phyloP scores from a whole-genome alignment of 2,888 invertebrate species.

The Eupithecia abbreviata region DNA sequence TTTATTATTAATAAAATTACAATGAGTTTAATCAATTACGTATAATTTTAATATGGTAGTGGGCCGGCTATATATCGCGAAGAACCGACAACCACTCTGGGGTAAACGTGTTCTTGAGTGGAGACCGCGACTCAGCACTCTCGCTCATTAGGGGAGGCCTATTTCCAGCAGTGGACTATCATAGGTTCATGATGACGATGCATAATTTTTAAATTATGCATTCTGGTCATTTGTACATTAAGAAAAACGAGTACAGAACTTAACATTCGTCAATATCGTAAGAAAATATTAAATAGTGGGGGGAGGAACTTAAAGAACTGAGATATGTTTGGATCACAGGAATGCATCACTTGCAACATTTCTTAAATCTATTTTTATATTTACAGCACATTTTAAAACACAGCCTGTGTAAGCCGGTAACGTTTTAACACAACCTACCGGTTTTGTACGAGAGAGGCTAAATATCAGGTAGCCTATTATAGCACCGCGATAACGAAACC shows the following conservation, averaged over 20 bases:
- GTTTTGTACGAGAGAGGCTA: not conserved
- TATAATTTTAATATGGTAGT: not conserved
- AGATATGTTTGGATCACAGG: not conserved
- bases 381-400: constrained; percentile 6
- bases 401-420: not conserved
- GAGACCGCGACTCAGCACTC: too few relatives aligned
- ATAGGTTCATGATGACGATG: too few relatives aligned
- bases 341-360: not conserved
- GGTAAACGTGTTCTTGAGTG: too few relatives aligned
- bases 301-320: not conserved
- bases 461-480: not conserved
- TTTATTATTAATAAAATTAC: not conserved
- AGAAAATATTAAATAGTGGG: not conserved
- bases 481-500: not conserved
- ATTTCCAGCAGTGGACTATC: too few relatives aligned
- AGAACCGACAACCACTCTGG: too few relatives aligned
- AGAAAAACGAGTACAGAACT: not conserved
- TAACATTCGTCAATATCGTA: not conserved
- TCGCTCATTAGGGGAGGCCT: too few relatives aligned
- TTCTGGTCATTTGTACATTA: not conserved
- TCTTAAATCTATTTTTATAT: constrained; percentile 8
- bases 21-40: not conserved
- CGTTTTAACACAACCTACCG: not conserved
- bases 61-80: too few relatives aligned
- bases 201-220: not conserved